phyloP scores from a whole-genome alignment of 2,113 vertebrate genomes.

The Prionailurus bengalensis region DNA sequence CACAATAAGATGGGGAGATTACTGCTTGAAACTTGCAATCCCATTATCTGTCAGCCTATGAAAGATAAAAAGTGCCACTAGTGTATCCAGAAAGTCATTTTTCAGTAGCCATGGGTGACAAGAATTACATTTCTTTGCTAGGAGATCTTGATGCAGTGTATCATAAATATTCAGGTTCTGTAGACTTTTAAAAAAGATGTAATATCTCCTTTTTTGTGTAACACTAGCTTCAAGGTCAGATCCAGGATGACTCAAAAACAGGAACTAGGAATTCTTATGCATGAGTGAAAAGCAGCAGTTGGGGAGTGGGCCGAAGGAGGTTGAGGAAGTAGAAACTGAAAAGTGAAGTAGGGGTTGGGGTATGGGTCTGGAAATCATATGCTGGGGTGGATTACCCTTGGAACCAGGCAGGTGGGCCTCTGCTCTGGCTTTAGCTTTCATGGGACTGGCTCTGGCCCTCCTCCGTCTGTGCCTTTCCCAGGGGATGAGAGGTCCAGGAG shows the following conservation, averaged over 20 bases:
- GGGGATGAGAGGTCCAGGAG: not conserved
- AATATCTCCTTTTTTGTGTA: constrained; percentile 64
- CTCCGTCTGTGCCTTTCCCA: not conserved
- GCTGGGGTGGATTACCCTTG: not conserved
- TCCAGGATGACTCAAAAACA: constrained; percentile 68
- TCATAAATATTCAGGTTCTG: constrained; percentile 75
- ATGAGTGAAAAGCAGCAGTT: constrained; percentile 47
- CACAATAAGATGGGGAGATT: constrained; percentile 73
- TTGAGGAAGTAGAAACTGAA: constrained; percentile 4
- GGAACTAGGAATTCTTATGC: constrained; percentile 34
- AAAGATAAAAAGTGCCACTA: constrained; percentile 80
- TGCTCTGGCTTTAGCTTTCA: not conserved
- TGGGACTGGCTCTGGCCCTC: no score
- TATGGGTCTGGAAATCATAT: not conserved
- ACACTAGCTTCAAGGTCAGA: constrained; percentile 67
- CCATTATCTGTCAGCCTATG: constrained; percentile 75
- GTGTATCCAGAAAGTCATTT: constrained; percentile 80
- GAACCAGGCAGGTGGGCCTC: not conserved
- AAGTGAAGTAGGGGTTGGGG: not conserved
- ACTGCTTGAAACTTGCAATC: constrained; percentile 60
- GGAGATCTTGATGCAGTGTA: constrained; percentile 71
- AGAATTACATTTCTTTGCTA: constrained; percentile 77
- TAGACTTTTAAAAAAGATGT: constrained; percentile 70
- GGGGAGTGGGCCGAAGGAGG: not conserved
- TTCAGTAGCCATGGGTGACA: constrained; percentile 80